A percentile compares a stretch with the other conserved stretches of the same genome.
phyloP scores from a whole-genome alignment of 2,888 invertebrate species.

The Atrina japonica region DNA sequence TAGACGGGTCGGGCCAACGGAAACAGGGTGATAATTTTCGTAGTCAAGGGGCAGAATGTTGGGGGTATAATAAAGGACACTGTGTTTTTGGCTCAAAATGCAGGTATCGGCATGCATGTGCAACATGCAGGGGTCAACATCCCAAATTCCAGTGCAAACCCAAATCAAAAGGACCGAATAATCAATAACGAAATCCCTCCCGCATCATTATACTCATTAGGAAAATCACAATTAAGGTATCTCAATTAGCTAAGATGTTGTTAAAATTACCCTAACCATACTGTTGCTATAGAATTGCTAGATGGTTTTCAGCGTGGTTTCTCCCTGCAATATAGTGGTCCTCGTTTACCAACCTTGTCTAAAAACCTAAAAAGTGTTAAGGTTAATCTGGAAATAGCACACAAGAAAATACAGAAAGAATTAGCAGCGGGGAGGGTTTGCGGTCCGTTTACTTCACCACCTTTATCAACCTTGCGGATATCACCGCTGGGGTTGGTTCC shows the following conservation, averaged over 20 bases:
- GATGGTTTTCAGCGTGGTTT: background rate
- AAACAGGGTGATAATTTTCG: too few species aligned
- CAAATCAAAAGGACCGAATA: background rate
- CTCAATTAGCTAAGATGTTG: too few species aligned
- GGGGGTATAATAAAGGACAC: too few species aligned
- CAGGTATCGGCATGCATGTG: too few species aligned
- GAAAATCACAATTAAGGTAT: too few species aligned
- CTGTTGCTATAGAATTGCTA: background rate
- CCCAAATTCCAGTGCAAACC: too few species aligned
- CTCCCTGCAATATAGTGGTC: background rate
- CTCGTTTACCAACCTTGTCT: background rate
- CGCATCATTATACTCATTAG: background rate
- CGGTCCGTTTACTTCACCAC: background rate
- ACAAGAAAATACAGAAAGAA: background rate
- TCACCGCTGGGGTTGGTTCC: constrained; percentile 40
- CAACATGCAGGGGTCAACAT: too few species aligned
- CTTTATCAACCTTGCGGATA: constrained; percentile 12
- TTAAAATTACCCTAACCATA: background rate
- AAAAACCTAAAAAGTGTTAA: background rate
- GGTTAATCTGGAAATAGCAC: background rate
- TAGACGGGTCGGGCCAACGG: too few species aligned
- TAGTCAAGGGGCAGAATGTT: too few species aligned
- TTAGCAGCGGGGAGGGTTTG: background rate
- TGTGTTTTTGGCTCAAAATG: too few species aligned
- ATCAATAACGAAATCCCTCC: background rate